Evolutionary conservation across 2,888 invertebrate genomes (phyloP).

Genomic region (Spodoptera exigua): DNA sequence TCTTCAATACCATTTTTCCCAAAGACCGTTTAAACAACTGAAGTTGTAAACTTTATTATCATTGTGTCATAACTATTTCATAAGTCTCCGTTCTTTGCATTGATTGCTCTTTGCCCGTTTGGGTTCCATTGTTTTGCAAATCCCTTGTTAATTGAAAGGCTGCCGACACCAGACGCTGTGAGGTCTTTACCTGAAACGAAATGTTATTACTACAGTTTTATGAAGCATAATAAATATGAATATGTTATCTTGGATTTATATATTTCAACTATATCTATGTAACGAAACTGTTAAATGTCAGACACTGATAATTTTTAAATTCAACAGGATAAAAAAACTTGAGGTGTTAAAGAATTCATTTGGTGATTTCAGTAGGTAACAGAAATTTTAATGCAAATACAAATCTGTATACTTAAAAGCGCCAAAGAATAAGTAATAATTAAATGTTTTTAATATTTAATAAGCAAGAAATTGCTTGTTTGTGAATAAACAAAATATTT

Average conservation of each 20-base stretch:
- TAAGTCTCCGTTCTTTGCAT: conserved; percentile 63
- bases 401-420: conserved; percentile 12
- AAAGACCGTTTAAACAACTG: conserved; percentile 70
- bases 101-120: conserved; percentile 66
- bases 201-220: conserved; percentile 30
- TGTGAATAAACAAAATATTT: not conserved
- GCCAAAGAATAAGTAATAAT: conserved; percentile 6
- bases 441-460: not conserved
- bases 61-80: conserved; percentile 69
- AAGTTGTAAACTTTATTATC: conserved; percentile 77
- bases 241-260: conserved; percentile 51
- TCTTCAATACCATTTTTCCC: conserved; percentile 69
- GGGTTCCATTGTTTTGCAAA: conserved; percentile 69
- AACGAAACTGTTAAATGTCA: not conserved
- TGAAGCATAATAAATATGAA: conserved; percentile 60
- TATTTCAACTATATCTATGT: too few relatives aligned
- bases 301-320: not conserved
- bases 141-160: conserved; percentile 67
- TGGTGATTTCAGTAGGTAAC: conserved; percentile 33
- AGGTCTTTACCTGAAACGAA: conserved; percentile 69
- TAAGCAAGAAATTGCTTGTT: not conserved
- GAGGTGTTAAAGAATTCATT: conserved; percentile 9
- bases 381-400: conserved; percentile 36
- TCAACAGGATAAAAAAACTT: not conserved
- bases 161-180: conserved; percentile 70